Conservation (phyloP, 2,113 vertebrate species). For the Strix uralensis region DNA sequence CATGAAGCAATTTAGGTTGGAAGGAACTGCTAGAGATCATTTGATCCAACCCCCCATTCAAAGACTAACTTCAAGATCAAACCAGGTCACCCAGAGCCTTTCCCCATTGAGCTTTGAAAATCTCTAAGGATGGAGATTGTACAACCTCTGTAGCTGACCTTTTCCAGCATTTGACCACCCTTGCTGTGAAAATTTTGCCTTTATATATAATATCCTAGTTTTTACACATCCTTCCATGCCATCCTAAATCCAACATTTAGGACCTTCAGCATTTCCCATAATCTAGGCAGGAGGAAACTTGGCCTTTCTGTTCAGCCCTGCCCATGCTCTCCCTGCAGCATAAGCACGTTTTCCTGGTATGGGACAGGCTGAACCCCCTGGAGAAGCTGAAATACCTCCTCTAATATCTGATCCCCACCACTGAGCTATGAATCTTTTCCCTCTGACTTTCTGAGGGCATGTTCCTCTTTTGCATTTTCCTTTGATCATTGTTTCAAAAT, state of each 20-base stretch:
- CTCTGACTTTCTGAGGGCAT: neutral
- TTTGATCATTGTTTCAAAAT: slow-evolving; percentile 47
- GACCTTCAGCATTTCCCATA: neutral
- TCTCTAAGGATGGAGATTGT: neutral
- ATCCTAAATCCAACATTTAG: neutral
- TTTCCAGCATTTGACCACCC: neutral
- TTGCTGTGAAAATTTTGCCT: neutral
- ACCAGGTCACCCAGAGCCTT: neutral
- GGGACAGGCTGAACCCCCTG: neutral
- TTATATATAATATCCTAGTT: neutral
- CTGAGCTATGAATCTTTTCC: neutral
- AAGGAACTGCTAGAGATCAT: neutral
- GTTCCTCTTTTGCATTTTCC: slow-evolving; percentile 15
- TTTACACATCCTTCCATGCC: neutral
- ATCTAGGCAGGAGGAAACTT: neutral
- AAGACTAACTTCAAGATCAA: neutral
- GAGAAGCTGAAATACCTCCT: neutral
- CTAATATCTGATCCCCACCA: neutral
- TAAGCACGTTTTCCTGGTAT: accelerated
- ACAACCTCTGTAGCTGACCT: neutral
- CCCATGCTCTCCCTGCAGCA: neutral
- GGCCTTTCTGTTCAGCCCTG: neutral
- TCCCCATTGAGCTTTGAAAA: neutral
- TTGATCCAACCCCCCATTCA: neutral
- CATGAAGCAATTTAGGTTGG: neutral